These are phyloP conservation scores for Parnassius apollo DNA, from an alignment of 2,888 invertebrate species.

Conservation along the genomic window DNA sequence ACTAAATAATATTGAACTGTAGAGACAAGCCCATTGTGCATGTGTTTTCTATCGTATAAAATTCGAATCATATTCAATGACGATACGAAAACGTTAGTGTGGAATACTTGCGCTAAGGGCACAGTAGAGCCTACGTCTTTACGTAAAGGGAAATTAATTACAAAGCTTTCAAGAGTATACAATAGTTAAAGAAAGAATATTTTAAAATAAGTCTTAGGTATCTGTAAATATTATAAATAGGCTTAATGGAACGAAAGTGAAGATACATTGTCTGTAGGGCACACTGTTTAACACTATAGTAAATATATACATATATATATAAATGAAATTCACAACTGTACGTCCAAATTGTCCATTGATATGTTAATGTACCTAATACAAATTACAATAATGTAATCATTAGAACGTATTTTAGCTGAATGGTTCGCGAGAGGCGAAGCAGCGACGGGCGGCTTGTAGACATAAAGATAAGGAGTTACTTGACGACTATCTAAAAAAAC, in stretches of 20 bases:
- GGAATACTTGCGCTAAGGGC: neutral
- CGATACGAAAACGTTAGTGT: neutral
- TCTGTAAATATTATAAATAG: conserved; percentile 57
- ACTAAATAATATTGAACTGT: neutral
- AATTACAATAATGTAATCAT: conserved; percentile 79
- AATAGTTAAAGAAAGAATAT: conserved; percentile 43
- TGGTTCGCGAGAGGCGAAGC: conserved; percentile 44
- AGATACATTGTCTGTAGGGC: conserved; percentile 54
- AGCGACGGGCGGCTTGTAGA: conserved; percentile 54
- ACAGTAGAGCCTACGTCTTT: neutral
- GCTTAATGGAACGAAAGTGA: conserved; percentile 71
- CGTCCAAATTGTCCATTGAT: conserved; percentile 82
- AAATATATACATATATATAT: conserved; percentile 38
- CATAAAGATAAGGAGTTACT: conserved; percentile 55
- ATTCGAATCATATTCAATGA: no score
- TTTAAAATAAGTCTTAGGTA: conserved; percentile 40
- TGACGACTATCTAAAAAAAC: conserved; percentile 72
- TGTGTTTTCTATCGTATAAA: neutral
- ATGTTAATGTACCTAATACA: conserved; percentile 79
- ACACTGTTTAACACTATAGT: conserved; percentile 58
- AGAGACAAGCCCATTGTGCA: neutral
- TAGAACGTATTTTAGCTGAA: conserved; percentile 71
- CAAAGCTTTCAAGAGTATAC: conserved; percentile 44
- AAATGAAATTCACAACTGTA: conserved; percentile 74
- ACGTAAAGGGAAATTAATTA: conserved; percentile 11